Base-by-base conservation (phyloP, 92 coral and sea anemone genomes). In the Plumapathes pennacea region DNA sequence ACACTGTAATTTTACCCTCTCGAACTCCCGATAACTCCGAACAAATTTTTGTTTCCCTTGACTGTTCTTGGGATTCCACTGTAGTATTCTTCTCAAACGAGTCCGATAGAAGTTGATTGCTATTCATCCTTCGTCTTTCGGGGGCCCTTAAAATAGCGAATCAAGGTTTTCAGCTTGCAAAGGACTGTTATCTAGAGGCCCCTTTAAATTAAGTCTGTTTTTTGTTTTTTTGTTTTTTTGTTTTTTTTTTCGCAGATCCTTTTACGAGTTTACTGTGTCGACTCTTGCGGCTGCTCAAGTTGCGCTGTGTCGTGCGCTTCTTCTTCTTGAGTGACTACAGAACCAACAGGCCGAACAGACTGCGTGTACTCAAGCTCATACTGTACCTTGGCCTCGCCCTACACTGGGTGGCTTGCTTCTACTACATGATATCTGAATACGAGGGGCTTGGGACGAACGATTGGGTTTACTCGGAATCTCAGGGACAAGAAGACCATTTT, bases 351-450 rank as follows among this genome's bases (percentile, higher is more conserved):
- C 97, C 97, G 0, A 78, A 90, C 50, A 90, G 96, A 18, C 69
- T 90, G 36, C 85, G 97, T n/a, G 97, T 83, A 15, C 67, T 74
- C 37, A 90, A 90, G 59, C 79, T 90, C 41, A 76, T 74, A 37
- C 71, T 91, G n/a, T 91, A 91, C 43, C 67, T 91, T 60, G 86
- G 89, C n/a, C 63, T 91, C 4, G 95, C 90, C 19, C 71, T 91
- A 70, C 96, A 91, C 38, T 91, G 97, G 97, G 95, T 84, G 40
- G 97, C 97, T 44, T 91, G 97, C 37, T 72, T 71, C 24, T 91
- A 88, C 60, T 91, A 88, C 62, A 84, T 90, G 84, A 67, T 91
- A 38, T 91, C 92, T 13, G 96, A 91, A 37, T 88, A 91, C 76
- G 97, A 91, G 69, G 97, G 97, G 15, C 64, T 91, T 50, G 97